phyloP scores from a whole-genome alignment of 2,888 invertebrate genomes.

The Synergus gifuensis region DNA sequence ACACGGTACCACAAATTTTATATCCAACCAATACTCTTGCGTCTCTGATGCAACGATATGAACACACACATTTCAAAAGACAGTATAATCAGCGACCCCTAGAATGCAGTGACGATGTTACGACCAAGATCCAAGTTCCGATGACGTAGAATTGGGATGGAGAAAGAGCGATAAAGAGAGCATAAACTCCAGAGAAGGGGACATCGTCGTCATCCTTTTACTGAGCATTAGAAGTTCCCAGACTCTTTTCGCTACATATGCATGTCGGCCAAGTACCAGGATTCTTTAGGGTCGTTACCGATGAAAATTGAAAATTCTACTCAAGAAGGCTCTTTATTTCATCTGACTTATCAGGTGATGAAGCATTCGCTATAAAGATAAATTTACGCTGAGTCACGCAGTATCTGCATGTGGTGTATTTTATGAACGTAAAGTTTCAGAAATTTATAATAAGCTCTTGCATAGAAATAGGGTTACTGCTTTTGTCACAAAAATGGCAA shows the following conservation, averaged over 20 bases:
- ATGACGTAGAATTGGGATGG: slow-evolving; percentile 10
- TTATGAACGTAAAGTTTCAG: background rate
- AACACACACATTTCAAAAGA: slow-evolving; percentile 3
- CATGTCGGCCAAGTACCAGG: background rate
- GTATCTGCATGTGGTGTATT: background rate
- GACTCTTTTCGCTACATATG: slow-evolving; percentile 9
- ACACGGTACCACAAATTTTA: slow-evolving; percentile 15
- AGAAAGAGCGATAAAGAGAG: slow-evolving; percentile 12
- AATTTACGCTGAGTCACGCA: background rate
- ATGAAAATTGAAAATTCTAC: slow-evolving; percentile 4
- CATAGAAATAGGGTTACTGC: too few species aligned
- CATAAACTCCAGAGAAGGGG: slow-evolving; percentile 10
- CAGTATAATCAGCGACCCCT: slow-evolving; percentile 15
- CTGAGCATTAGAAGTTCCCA: slow-evolving; percentile 12
- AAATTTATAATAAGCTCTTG: too few species aligned
- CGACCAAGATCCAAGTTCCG: slow-evolving; percentile 19
- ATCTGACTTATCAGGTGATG: background rate
- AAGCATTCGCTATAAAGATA: background rate
- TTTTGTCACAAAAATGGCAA: too few species aligned
- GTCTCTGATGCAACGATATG: background rate
- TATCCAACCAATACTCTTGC: background rate
- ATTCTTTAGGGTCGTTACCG: background rate
- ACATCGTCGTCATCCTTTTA: slow-evolving; percentile 9
- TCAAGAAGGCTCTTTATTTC: slow-evolving; percentile 9
- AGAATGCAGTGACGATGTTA: slow-evolving; percentile 14